These are phyloP conservation scores for Uropetala carovei DNA, from an alignment of 2,888 invertebrate species.

Conservation along the genomic window DNA sequence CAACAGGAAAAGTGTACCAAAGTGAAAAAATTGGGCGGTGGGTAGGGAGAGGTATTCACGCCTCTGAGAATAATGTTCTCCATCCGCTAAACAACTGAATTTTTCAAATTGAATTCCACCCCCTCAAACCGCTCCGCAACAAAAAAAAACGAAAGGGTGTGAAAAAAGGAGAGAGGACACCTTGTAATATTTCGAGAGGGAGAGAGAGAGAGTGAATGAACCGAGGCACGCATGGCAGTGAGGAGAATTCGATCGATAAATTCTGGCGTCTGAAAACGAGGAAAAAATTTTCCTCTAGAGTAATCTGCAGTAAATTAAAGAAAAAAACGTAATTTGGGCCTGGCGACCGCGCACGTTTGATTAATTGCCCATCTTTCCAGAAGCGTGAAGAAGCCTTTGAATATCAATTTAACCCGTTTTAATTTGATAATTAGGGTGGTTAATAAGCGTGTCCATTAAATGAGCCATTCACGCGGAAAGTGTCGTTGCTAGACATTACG, in stretches of 20 bases:
- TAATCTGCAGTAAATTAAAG: background rate
- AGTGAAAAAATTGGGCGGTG: too few species aligned
- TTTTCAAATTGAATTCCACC: background rate
- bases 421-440: background rate
- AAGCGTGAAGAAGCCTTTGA: background rate
- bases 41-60: background rate
- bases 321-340: background rate
- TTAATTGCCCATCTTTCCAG: background rate
- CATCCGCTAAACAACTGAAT: background rate
- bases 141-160: background rate
- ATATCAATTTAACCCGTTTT: background rate
- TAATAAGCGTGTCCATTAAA: background rate
- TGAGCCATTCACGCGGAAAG: background rate
- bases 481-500: background rate
- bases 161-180: background rate
- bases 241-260: background rate
- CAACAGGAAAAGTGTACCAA: slow-evolving; percentile 20
- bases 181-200: background rate
- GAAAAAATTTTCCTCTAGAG: background rate
- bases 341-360: background rate
- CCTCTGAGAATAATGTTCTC: slow-evolving; percentile 1
- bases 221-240: background rate
- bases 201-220: background rate
- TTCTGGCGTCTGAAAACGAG: background rate
- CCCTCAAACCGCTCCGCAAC: too few species aligned